Percentiles rank a stretch among this genome's conserved stretches.
phyloP scores from a whole-genome alignment of 2,113 vertebrate genomes.

The Propithecus coquereli region DNA sequence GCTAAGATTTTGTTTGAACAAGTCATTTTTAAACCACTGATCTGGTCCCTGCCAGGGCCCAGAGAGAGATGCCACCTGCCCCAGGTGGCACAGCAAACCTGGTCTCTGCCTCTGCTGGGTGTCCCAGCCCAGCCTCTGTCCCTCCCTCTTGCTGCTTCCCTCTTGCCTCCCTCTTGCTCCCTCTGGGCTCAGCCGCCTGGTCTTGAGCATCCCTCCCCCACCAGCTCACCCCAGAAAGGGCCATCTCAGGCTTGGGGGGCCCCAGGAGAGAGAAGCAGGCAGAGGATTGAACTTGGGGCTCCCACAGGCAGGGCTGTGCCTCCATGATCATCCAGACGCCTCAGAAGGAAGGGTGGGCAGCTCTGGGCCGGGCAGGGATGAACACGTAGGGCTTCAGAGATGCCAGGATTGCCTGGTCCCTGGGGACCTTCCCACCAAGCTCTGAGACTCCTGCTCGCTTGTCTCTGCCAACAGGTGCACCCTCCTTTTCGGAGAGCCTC shows the following conservation, averaged over 20 bases:
- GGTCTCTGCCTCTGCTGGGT: background rate
- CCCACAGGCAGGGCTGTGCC: background rate
- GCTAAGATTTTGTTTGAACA: background rate
- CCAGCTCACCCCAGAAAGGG: background rate
- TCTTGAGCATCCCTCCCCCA: background rate
- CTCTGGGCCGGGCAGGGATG: background rate
- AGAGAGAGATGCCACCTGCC: background rate
- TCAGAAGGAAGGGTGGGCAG: background rate
- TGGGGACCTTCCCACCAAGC: background rate
- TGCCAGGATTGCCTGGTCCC: background rate
- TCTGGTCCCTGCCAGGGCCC: background rate
- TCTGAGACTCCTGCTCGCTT: accelerated
- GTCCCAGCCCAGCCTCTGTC: background rate
- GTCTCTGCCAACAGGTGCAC: accelerated
- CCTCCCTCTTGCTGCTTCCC: background rate
- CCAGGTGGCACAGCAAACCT: background rate
- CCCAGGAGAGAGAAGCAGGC: background rate
- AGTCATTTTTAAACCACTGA: background rate
- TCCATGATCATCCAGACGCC: background rate
- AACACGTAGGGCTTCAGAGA: background rate
- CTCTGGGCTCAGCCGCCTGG: background rate
- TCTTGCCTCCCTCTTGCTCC: background rate
- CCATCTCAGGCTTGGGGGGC: background rate
- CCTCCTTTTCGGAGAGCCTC: background rate
- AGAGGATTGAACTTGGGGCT: background rate